phyloP scores from a whole-genome alignment of 2,888 invertebrate species.

The Drosophila hamatofila region DNA sequence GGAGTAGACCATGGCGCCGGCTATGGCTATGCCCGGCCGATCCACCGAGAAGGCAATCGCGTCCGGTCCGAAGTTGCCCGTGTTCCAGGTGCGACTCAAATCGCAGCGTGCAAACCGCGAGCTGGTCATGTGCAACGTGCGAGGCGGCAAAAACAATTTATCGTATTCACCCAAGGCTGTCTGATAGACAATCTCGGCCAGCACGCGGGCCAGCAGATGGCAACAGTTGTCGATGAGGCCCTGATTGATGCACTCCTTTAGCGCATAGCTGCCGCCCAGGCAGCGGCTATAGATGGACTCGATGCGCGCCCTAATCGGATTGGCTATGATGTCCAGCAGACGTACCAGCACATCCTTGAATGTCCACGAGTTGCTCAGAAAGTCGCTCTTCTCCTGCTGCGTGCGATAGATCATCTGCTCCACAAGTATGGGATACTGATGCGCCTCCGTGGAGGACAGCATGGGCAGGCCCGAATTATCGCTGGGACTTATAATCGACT shows the following conservation, averaged over 20 bases:
- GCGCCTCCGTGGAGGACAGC: constrained; percentile 88
- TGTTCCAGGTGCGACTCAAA: constrained; percentile 97
- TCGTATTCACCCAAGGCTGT: constrained; percentile 89
- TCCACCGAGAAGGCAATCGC: constrained; percentile 98
- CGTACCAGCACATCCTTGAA: constrained; percentile 93
- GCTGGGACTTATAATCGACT: constrained; percentile 88
- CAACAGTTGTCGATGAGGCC: constrained; percentile 90
- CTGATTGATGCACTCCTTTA: constrained; percentile 85
- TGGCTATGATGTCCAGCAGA: constrained; percentile 92
- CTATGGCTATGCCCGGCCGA: constrained; percentile 93
- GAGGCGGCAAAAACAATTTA: constrained; percentile 86
- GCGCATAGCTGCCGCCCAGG: constrained; percentile 84
- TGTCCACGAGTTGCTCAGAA: constrained; percentile 84
- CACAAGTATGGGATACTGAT: constrained; percentile 91
- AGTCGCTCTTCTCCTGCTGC: constrained; percentile 85
- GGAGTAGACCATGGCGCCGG: constrained; percentile 95
- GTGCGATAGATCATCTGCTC: constrained; percentile 92
- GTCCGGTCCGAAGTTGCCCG: constrained; percentile 98
- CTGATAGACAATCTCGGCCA: constrained; percentile 94
- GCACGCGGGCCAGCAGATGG: constrained; percentile 91
- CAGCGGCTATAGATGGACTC: constrained; percentile 84
- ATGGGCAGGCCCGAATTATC: constrained; percentile 89
- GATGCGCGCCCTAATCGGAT: constrained; percentile 89
- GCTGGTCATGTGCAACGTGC: constrained; percentile 93
- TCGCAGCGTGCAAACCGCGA: constrained; percentile 96